Conservation (phyloP, 2,888 invertebrate species). For the Corbicula japonica region DNA sequence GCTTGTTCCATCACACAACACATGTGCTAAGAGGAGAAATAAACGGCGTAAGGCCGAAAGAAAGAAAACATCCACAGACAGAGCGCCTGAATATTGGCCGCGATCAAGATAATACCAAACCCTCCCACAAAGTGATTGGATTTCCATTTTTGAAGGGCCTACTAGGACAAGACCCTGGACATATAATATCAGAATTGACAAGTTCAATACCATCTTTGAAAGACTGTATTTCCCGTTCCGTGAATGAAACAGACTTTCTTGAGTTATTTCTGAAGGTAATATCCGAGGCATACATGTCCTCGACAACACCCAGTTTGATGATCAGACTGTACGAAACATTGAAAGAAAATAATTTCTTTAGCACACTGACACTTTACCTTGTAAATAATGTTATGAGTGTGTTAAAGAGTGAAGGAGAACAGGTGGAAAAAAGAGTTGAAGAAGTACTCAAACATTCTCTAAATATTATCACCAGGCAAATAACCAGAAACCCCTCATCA, state of each 20-base stretch:
- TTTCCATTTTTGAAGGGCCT: neutral
- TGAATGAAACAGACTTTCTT: neutral
- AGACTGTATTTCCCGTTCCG: constrained; percentile 4
- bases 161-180: constrained; percentile 5
- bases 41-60: too few species aligned
- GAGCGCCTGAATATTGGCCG: too few species aligned
- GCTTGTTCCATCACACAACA: too few species aligned
- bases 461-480: constrained; percentile 6
- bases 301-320: neutral
- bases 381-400: constrained; percentile 1
- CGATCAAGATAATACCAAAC: too few species aligned
- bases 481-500: constrained; percentile 35
- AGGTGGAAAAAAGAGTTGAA: neutral
- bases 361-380: neutral
- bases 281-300: constrained; percentile 1
- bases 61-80: too few species aligned
- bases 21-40: too few species aligned
- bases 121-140: neutral
- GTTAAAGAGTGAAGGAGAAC: neutral
- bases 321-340: constrained; percentile 14
- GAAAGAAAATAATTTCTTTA: constrained; percentile 19
- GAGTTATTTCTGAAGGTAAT: constrained; percentile 20
- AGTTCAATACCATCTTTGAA: neutral
- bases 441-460: constrained; percentile 7
- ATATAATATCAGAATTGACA: constrained; percentile 17